phyloP scores from a whole-genome alignment of 2,888 invertebrate genomes.

The Hyposoter dolosus region DNA sequence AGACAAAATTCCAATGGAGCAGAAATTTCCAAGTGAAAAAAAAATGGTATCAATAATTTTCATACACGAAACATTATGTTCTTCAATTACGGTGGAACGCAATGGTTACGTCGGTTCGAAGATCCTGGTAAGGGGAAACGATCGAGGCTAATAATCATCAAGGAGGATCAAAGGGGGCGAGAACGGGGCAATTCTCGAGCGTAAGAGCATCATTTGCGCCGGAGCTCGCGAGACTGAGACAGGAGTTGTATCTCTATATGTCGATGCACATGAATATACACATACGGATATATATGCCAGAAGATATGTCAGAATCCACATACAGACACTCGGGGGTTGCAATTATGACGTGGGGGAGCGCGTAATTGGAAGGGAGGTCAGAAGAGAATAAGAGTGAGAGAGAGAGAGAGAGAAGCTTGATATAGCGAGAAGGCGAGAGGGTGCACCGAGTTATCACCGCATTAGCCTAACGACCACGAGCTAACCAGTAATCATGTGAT shows the following conservation, averaged over 20 bases:
- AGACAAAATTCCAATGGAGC: not conserved
- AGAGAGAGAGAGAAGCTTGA: constrained; percentile 21
- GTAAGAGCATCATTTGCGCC: constrained; percentile 34
- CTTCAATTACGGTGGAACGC: constrained; percentile 43
- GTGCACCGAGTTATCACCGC: constrained; percentile 69
- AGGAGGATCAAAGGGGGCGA: constrained; percentile 56
- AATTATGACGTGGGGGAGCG: constrained; percentile 71
- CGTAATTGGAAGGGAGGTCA: constrained; percentile 69
- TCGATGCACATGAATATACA: constrained; percentile 4
- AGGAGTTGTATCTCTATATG: not conserved
- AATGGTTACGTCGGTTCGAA: constrained; percentile 16
- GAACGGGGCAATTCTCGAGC: constrained; percentile 45
- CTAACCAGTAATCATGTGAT: constrained; percentile 77
- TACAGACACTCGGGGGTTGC: constrained; percentile 61
- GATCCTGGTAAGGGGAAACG: constrained; percentile 28
- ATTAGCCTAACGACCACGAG: constrained; percentile 77
- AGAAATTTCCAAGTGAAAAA: not conserved
- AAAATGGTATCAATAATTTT: constrained; percentile 43
- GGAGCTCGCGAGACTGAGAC: constrained; percentile 29
- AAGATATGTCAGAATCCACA: constrained; percentile 42
- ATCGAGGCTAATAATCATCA: constrained; percentile 55
- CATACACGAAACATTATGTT: constrained; percentile 33
- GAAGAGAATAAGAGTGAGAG: not conserved
- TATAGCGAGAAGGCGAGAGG: constrained; percentile 52
- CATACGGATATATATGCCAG: not conserved